These are phyloP conservation scores for Melanostoma mellinum DNA, from an alignment of 2,888 invertebrate genomes.

Conservation along the genomic window DNA sequence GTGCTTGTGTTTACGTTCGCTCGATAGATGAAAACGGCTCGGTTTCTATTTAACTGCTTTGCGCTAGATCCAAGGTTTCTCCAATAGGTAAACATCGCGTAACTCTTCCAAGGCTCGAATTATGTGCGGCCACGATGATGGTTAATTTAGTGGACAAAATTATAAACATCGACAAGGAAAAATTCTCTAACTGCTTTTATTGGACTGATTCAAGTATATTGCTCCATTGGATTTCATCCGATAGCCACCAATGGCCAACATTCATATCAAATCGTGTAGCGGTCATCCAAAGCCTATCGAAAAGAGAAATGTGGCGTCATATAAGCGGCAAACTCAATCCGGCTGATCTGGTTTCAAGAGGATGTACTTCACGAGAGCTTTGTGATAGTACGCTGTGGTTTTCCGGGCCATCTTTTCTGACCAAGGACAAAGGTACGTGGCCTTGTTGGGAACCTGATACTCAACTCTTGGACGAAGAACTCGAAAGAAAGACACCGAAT, in stretches of 20 bases:
- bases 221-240: conserved; percentile 12
- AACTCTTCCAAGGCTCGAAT: background rate
- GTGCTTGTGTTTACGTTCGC: background rate
- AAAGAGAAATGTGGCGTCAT: conserved; percentile 8
- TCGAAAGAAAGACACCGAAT: background rate
- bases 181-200: background rate
- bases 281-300: conserved; percentile 6
- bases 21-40: conserved; percentile 1
- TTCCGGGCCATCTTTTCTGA: background rate
- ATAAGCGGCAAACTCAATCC: background rate
- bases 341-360: background rate
- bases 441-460: background rate
- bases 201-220: conserved; percentile 30
- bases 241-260: background rate
- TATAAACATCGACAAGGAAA: conserved; percentile 1
- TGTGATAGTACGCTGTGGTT: background rate
- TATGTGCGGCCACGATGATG: conserved; percentile 20
- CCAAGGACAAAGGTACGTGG: background rate
- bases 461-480: background rate
- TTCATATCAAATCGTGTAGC: conserved; percentile 7
- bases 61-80: conserved; percentile 41
- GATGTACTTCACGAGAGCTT: background rate
- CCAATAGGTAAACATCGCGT: conserved; percentile 23
- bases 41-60: conserved; percentile 9
- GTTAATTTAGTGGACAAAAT: conserved; percentile 6